Percentiles rank a stretch among this genome's conserved stretches.
Conservation (phyloP, 2,888 invertebrate species). For the Drosophila antonietae region DNA sequence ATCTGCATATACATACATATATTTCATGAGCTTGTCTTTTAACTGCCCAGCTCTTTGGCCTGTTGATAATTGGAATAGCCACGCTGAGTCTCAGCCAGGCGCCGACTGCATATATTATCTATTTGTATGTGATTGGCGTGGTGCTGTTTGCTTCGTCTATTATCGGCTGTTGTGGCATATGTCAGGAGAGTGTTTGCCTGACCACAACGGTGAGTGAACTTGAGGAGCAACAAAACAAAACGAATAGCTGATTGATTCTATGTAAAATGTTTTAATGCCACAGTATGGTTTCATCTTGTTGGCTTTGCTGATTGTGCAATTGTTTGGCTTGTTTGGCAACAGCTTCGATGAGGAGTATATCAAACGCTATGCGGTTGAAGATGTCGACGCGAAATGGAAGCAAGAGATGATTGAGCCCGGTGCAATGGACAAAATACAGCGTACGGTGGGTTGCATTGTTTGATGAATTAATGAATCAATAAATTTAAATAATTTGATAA, state of each 20-base stretch:
- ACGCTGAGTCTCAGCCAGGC: constrained; percentile 56
- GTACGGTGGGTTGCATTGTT: constrained; percentile 56
- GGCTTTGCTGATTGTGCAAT: constrained; percentile 89
- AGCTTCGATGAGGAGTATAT: constrained; percentile 87
- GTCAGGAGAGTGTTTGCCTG: constrained; percentile 72
- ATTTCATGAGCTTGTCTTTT: background rate
- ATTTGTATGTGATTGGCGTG: constrained; percentile 69
- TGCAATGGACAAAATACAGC: constrained; percentile 77
- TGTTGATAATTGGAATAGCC: constrained; percentile 67
- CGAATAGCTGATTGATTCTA: constrained; percentile 11
- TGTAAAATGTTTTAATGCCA: constrained; percentile 22
- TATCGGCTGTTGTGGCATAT: constrained; percentile 79
- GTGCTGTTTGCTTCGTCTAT: constrained; percentile 68
- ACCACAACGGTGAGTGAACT: constrained; percentile 72
- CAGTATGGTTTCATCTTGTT: constrained; percentile 90
- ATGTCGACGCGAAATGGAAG: constrained; percentile 85
- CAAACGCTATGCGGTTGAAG: constrained; percentile 85
- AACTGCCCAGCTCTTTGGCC: constrained; percentile 65
- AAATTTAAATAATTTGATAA: background rate
- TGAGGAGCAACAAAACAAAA: constrained; percentile 17
- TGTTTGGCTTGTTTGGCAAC: constrained; percentile 88
- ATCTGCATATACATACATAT: background rate
- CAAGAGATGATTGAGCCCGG: constrained; percentile 69
- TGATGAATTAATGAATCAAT: background rate
- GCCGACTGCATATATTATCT: constrained; percentile 63